Conservation (phyloP, 1,140 invertebrate genomes). For the Monomorium pharaonis region DNA sequence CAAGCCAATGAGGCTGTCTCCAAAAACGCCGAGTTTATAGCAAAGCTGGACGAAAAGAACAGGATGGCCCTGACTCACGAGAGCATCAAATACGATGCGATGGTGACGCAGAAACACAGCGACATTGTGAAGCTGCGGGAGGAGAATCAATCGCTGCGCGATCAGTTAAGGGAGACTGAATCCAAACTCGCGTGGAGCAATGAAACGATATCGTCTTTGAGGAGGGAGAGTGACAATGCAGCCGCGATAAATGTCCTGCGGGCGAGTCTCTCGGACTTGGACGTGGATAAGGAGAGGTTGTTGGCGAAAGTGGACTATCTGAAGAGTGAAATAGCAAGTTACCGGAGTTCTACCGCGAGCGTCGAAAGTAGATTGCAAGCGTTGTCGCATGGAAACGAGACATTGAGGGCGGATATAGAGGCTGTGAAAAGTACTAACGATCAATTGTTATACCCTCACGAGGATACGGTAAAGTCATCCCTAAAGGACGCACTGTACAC, state of each 20-base stretch:
- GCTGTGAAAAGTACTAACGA: slow-evolving; percentile 56
- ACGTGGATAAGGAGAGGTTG: slow-evolving; percentile 53
- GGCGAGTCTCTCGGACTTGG: slow-evolving; percentile 58
- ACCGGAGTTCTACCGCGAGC: slow-evolving; percentile 55
- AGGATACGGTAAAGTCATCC: slow-evolving; percentile 5
- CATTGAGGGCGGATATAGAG: slow-evolving; percentile 48
- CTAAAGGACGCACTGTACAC: slow-evolving; percentile 43
- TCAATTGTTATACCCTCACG: slow-evolving; percentile 38
- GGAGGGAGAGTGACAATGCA: slow-evolving; percentile 54
- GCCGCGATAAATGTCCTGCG: slow-evolving; percentile 49
- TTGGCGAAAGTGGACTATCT: slow-evolving; percentile 30
- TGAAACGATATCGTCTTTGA: slow-evolving; percentile 51
- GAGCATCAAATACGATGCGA: slow-evolving; percentile 21
- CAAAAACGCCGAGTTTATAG: slow-evolving; percentile 43
- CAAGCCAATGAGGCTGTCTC: slow-evolving; percentile 33
- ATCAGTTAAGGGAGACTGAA: slow-evolving; percentile 50
- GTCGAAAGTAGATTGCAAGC: slow-evolving; percentile 51
- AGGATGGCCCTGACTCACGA: slow-evolving; percentile 9
- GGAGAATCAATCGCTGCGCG: slow-evolving; percentile 51
- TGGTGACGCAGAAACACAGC: slow-evolving; percentile 31
- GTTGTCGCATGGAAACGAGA: slow-evolving; percentile 59
- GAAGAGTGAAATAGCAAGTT: slow-evolving; percentile 48
- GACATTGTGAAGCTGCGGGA: slow-evolving; percentile 51
- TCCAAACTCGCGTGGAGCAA: slow-evolving; percentile 53
- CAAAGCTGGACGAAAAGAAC: slow-evolving; percentile 19